These are phyloP conservation scores for Corydoras sp. DNA, from an alignment of 2,113 vertebrate genomes.

Conservation along the genomic window DNA sequence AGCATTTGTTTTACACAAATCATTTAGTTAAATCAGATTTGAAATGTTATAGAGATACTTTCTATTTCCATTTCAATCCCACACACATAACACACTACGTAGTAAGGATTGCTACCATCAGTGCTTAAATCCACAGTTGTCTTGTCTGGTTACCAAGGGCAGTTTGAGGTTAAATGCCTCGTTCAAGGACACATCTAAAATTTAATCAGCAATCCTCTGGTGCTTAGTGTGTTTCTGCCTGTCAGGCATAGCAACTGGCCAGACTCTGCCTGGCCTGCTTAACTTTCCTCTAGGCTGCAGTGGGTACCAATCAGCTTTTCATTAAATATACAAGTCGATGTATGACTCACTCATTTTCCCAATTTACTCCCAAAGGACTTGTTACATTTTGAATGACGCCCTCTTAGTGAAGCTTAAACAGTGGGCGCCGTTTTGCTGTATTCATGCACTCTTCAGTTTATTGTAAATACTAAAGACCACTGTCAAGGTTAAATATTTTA, in stretches of 20 bases:
- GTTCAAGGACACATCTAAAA: constrained; percentile 41
- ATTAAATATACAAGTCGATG: constrained; percentile 13
- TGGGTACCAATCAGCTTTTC: constrained; percentile 22
- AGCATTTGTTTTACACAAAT: constrained; percentile 7
- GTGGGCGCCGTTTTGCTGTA: background rate
- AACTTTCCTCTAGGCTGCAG: constrained; percentile 19
- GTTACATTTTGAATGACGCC: constrained; percentile 3
- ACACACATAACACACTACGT: background rate
- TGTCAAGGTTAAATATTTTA: too few relatives aligned
- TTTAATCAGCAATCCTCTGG: constrained; percentile 38
- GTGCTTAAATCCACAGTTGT: constrained; percentile 28
- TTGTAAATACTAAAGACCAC: too few relatives aligned
- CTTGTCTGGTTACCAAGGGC: constrained; percentile 39
- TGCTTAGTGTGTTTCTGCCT: constrained; percentile 35
- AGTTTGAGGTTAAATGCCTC: constrained; percentile 43
- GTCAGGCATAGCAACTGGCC: constrained; percentile 30
- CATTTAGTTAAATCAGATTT: constrained; percentile 26
- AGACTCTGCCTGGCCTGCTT: constrained; percentile 26
- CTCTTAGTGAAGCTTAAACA: background rate
- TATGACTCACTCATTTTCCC: constrained; percentile 15
- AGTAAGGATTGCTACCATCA: constrained; percentile 16
- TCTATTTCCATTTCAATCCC: background rate
- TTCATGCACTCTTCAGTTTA: too few relatives aligned
- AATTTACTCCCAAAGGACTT: background rate
- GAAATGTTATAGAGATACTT: constrained; percentile 7